phyloP scores from a whole-genome alignment of 30 jellyfish, hydroid and myxozoan species.

The Aurelia sp. region DNA sequence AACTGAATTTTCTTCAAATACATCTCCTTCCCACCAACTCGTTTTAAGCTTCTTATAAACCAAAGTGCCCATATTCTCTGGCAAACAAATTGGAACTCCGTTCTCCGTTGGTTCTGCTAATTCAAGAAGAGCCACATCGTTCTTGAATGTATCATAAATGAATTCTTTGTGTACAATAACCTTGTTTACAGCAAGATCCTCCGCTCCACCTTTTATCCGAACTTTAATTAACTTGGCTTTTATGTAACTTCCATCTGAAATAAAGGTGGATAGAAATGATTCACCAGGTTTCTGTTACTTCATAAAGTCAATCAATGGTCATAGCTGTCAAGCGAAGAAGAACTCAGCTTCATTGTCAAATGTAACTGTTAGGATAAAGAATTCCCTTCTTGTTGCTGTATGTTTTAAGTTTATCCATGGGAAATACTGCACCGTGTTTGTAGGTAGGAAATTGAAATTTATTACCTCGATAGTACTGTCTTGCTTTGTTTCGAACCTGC shows the following conservation, averaged over 20 bases:
- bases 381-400: too few relatives aligned
- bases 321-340: too few relatives aligned
- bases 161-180: conserved; percentile 7
- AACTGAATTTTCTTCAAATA: not conserved
- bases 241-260: conserved; percentile 21
- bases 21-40: conserved; percentile 43
- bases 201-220: not conserved
- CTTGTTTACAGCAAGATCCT: not conserved
- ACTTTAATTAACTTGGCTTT: conserved; percentile 5
- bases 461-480: too few relatives aligned
- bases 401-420: too few relatives aligned
- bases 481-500: too few relatives aligned
- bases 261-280: not conserved
- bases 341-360: too few relatives aligned
- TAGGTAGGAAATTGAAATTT: too few relatives aligned
- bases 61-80: not conserved
- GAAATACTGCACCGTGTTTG: too few relatives aligned
- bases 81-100: conserved; percentile 16
- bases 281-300: too few relatives aligned
- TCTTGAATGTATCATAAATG: conserved; percentile 13
- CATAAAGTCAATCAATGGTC: too few relatives aligned
- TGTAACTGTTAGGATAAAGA: too few relatives aligned
- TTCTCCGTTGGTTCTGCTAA: not conserved
- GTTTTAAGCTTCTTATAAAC: not conserved
- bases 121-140: conserved; percentile 35